Base-by-base conservation (phyloP, 2,113 vertebrate species). In the Cephalophus harveyi region DNA sequence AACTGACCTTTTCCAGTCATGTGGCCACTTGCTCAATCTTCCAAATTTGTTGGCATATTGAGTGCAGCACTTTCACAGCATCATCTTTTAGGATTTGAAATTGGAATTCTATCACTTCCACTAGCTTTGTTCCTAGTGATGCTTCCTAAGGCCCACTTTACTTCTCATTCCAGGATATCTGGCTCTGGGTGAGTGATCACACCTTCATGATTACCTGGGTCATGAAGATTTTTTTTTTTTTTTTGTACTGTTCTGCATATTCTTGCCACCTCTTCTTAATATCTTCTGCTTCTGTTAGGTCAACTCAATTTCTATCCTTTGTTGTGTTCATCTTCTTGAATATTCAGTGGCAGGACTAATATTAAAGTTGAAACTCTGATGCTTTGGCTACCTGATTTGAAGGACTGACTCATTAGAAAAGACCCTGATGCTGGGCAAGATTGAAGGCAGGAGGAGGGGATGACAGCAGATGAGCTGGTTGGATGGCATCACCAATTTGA, bases 391-490 rank as follows among this genome's bases (percentile, higher is more conserved):
- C 19, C n/a, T 71, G n/a, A 23, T 71, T 23, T 71, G 19, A 71
- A 71, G n/a, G 67, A 40, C 67, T 40, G n/a, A 71, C 10, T 71
- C 10, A 23, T 71, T 71, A 71, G 67, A 71, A 71, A 71, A 40
- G 19, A 40, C 19, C 5, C 67, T 71, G 67, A 13, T 0, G 10
- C 19, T 23, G 19, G 67, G 19, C 19, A 71, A 71, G n/a, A 71
- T 23, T 71, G 19, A 40, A 40, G 9, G n/a, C 5, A 71, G 67
- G 19, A 40, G n/a, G 67, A 71, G n/a, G n/a, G 19, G 19, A 71
- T 36, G 9, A 40, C 67, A 71, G 4, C 0, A 0, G 5, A 23
- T 71, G 67, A 40, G 2, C 19, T 71, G 19, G 10, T 40, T 40
- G n/a, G 67, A 40, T 40, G 19, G 5, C 21, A 71, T 71, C n/a